Evolutionary conservation across 2,797 vertebrate genomes (phyloP).

Genomic region (Diceros bicornis): DNA sequence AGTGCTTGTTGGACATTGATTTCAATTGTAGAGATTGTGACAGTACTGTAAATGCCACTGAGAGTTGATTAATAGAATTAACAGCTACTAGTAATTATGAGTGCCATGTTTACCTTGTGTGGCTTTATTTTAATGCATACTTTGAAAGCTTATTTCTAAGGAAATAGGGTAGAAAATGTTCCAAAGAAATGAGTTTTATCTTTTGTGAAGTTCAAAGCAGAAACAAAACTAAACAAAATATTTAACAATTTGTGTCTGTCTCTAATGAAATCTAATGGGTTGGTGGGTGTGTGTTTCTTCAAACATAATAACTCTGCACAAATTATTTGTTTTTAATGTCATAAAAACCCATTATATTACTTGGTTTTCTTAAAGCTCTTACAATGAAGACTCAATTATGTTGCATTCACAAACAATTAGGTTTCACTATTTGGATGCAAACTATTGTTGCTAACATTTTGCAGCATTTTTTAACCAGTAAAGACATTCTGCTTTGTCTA

Average conservation of each 20-base stretch:
- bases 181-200: constrained; percentile 79
- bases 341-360: constrained; percentile 80
- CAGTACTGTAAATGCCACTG: constrained; percentile 76
- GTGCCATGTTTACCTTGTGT: constrained; percentile 79
- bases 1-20: constrained; percentile 79
- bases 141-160: constrained; percentile 86
- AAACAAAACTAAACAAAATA: constrained; percentile 81
- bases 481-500: constrained; percentile 83
- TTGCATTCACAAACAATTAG: constrained; percentile 85
- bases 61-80: constrained; percentile 86
- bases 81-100: constrained; percentile 80
- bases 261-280: constrained; percentile 86
- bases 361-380: constrained; percentile 84
- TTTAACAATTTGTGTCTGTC: constrained; percentile 86
- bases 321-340: constrained; percentile 88
- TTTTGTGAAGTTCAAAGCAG: constrained; percentile 85
- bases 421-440: constrained; percentile 83
- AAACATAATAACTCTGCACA: constrained; percentile 82
- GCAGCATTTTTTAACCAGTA: constrained; percentile 75
- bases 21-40: constrained; percentile 82
- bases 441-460: constrained; percentile 83
- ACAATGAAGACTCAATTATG: constrained; percentile 82
- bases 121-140: constrained; percentile 83
- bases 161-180: constrained; percentile 82
- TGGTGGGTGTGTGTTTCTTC: constrained; percentile 80